Evolutionary conservation across 1,140 invertebrate genomes (phyloP).

Genomic region (Teleogryllus occipitalis): DNA sequence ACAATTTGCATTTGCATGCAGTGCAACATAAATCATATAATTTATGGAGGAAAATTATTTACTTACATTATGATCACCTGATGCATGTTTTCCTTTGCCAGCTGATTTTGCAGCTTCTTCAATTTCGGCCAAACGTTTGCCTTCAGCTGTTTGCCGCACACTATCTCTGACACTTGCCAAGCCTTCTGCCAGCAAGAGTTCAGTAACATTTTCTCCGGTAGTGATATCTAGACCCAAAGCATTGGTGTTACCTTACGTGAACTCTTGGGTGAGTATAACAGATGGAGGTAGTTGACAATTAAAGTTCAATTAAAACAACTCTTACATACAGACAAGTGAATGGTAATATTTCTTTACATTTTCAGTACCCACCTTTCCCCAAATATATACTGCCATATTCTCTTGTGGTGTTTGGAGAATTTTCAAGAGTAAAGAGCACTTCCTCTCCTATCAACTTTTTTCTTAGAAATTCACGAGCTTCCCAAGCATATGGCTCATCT

Average conservation of each 20-base stretch:
- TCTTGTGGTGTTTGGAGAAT: constrained; percentile 60
- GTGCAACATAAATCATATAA: not conserved
- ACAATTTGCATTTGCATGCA: not conserved
- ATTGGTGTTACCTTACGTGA: too few relatives aligned
- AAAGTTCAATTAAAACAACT: too few relatives aligned
- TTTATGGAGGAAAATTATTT: not conserved
- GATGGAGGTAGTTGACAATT: too few relatives aligned
- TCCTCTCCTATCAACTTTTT: constrained; percentile 87
- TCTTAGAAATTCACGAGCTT: constrained; percentile 86
- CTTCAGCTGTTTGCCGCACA: constrained; percentile 53
- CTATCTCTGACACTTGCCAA: constrained; percentile 75
- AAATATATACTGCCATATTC: constrained; percentile 85
- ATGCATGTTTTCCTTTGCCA: constrained; percentile 75
- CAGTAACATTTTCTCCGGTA: constrained; percentile 77
- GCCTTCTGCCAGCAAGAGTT: constrained; percentile 79
- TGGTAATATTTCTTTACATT: too few relatives aligned
- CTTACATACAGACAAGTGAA: too few relatives aligned
- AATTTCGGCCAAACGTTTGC: constrained; percentile 66
- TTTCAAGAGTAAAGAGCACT: constrained; percentile 69
- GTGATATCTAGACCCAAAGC: constrained; percentile 44
- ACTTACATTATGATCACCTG: constrained; percentile 28
- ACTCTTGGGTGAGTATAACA: too few relatives aligned
- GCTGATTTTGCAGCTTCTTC: constrained; percentile 83
- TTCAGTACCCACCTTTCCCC: constrained; percentile 53
- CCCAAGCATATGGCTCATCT: constrained; percentile 94